A percentile compares a stretch with the other conserved stretches of the same genome.
These are phyloP conservation scores for Oscheius sp. DNA, from an alignment of 2,888 invertebrate genomes.

Conservation along the genomic window DNA sequence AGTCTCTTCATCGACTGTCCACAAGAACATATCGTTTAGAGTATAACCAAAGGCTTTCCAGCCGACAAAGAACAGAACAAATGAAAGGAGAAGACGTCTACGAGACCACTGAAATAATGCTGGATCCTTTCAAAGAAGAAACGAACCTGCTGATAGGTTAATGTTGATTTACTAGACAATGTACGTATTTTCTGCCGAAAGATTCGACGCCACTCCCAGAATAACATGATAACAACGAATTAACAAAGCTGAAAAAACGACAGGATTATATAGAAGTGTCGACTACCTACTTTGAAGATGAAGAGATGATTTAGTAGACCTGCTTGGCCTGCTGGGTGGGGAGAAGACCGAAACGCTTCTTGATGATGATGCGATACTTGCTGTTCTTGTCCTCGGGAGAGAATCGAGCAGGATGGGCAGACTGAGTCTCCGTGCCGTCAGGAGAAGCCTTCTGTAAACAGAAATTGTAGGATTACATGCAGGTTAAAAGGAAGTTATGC, in stretches of 20 bases:
- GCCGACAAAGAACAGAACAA: slow-evolving; percentile 65
- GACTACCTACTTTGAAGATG: neutral
- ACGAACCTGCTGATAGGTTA: slow-evolving; percentile 62
- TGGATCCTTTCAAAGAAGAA: neutral
- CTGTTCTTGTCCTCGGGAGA: slow-evolving; percentile 95
- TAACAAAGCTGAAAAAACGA: slow-evolving; percentile 9
- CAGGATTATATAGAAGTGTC: neutral
- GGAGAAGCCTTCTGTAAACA: slow-evolving; percentile 83
- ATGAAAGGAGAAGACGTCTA: slow-evolving; percentile 62
- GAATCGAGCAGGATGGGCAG: slow-evolving; percentile 93
- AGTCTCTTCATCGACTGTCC: slow-evolving; percentile 58
- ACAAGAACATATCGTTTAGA: slow-evolving; percentile 63
- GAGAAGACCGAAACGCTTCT: slow-evolving; percentile 87
- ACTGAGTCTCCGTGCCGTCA: slow-evolving; percentile 84
- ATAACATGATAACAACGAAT: slow-evolving; percentile 43
- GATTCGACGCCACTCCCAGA: slow-evolving; percentile 63
- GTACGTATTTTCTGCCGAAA: slow-evolving; percentile 61
- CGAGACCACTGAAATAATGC: slow-evolving; percentile 56
- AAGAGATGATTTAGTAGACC: slow-evolving; percentile 55
- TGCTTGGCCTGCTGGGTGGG: slow-evolving; percentile 83
- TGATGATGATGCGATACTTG: slow-evolving; percentile 86
- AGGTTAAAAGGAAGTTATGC: neutral
- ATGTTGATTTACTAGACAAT: slow-evolving; percentile 52
- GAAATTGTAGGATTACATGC: neutral
- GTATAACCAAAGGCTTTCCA: slow-evolving; percentile 67